These are phyloP conservation scores for Bos indicus DNA, from an alignment of 2,113 vertebrate genomes.

Conservation along the genomic window DNA sequence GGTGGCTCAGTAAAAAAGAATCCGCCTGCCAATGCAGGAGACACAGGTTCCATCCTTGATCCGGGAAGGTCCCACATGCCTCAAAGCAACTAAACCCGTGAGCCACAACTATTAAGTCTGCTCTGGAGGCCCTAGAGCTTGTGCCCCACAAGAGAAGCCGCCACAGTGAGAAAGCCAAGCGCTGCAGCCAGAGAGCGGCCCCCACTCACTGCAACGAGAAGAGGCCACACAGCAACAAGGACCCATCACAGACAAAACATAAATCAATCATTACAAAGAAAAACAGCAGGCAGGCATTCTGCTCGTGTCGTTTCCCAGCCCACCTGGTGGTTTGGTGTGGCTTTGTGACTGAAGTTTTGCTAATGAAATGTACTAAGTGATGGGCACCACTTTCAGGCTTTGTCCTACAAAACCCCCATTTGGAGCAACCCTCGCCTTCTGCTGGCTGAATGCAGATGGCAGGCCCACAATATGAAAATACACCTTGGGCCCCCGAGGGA, in stretches of 20 bases:
- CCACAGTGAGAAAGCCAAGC: neutral
- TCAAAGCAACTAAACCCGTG: neutral
- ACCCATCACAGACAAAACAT: neutral
- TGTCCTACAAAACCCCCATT: neutral
- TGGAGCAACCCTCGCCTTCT: neutral
- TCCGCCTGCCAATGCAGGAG: neutral
- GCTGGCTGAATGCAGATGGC: too few relatives aligned
- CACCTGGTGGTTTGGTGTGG: neutral
- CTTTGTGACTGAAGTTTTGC: neutral
- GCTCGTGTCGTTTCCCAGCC: neutral
- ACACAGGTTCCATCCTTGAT: neutral
- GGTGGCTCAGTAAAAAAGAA: neutral
- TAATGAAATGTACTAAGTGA: neutral
- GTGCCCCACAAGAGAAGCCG: neutral
- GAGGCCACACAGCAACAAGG: neutral
- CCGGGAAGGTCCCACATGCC: neutral
- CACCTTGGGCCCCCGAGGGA: neutral
- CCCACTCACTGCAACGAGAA: neutral
- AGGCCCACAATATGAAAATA: neutral
- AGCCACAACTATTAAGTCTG: neutral
- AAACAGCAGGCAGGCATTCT: accelerated
- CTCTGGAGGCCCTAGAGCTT: neutral
- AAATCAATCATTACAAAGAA: neutral
- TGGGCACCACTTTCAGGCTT: too few relatives aligned
- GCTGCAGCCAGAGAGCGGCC: neutral